Base-by-base conservation (phyloP, 2,888 invertebrate species). In the Ormyrus nitidulus region DNA sequence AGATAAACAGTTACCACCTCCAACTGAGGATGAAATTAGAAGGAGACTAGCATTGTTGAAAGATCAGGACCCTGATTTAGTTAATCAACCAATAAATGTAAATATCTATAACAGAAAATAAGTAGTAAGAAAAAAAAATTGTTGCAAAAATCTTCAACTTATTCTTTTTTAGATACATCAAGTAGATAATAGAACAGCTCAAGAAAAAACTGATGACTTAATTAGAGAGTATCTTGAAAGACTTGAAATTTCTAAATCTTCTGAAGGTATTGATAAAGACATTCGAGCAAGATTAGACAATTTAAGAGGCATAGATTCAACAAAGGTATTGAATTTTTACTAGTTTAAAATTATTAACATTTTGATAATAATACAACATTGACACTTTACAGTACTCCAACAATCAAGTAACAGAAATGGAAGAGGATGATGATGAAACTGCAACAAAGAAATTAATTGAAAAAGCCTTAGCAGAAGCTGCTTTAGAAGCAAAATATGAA, bases 151-250 rank as follows among this genome's bases (percentile, higher is more conserved):
- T n/a, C n/a, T 11, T n/a, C n/a, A 56, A 56, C 34, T 44, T 34
- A 0, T 48, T n/a, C 4, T 2, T 70, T 46, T 53, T 77, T 80
- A 90, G 89, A 83, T 88, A 49, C 80, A 89, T 73, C 74, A 83
- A 56, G 91, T 92, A 13, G 94, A 95, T 85, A 91, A 91, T 62
- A 92, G 94, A 88, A 93, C 93, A 11, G 94, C 95, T 80, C 85
- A 95, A 86, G 93, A 96, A 85, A 94, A 95, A 90, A 93, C 93
- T 44, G 93, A 95, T 86, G 94, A 95, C 85, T 91, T 96, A n/a
- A 87, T 96, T 79, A 90, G 91, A 73, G 91, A 92, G 83, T 92
- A 92, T 85, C 81, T 90, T 8, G 90, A 87, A 68, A 92, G 92
- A 83, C 85, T 92, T n/a, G 91, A 91, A n/a, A 74, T 82, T 19